A percentile compares a stretch with the other conserved stretches of the same genome.
phyloP scores from a whole-genome alignment of 2,113 vertebrate species.

The Sakesphorus luctuosus region DNA sequence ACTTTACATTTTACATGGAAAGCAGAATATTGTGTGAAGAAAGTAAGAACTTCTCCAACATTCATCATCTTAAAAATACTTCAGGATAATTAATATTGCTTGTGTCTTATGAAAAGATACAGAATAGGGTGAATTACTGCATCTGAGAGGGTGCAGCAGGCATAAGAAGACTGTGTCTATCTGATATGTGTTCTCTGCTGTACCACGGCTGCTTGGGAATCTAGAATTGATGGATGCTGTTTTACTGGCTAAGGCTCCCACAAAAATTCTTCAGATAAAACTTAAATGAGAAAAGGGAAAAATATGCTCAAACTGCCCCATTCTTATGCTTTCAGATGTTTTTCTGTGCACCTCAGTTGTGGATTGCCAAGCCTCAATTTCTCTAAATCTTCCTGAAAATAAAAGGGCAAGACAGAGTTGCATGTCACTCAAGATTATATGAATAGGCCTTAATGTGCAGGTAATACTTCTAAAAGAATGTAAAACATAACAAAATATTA shows the following conservation, averaged over 20 bases:
- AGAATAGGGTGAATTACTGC: not conserved
- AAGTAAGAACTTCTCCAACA: not conserved
- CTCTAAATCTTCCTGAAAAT: conserved; percentile 12
- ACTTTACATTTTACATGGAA: conserved; percentile 23
- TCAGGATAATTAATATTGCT: not conserved
- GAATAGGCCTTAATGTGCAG: conserved; percentile 11
- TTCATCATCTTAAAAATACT: conserved; percentile 3
- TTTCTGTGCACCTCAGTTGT: not conserved
- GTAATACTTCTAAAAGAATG: conserved; percentile 30
- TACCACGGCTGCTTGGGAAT: not conserved
- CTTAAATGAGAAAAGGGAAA: conserved; percentile 49
- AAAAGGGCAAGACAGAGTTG: conserved; percentile 8
- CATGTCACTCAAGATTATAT: not conserved
- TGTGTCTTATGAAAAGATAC: not conserved
- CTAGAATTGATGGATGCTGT: not conserved
- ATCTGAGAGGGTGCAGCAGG: not conserved
- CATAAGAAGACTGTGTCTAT: not conserved
- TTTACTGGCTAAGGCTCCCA: conserved; percentile 22
- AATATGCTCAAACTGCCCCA: not conserved
- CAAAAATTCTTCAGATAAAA: conserved; percentile 60
- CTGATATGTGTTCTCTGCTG: not conserved
- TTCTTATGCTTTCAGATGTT: not conserved
- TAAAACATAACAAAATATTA: conserved; percentile 50
- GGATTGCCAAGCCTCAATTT: conserved; percentile 9
- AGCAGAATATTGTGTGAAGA: not conserved